Conservation (phyloP, 1,140 invertebrate genomes). For the Drosophila bocki region DNA sequence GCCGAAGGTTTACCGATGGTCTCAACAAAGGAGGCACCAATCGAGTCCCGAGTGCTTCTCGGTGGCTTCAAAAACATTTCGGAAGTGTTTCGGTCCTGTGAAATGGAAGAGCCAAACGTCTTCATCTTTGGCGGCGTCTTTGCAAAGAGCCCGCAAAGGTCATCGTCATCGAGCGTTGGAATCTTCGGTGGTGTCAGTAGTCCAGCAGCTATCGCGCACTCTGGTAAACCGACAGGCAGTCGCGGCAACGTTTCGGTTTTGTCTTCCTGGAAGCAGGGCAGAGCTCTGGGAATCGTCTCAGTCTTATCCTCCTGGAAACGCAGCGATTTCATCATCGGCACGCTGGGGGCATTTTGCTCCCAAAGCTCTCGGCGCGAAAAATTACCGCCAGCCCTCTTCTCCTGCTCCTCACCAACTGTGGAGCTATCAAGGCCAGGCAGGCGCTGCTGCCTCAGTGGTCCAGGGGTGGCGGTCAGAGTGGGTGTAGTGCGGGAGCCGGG, state of each 20-base stretch:
- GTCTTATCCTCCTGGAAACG: constrained; percentile 83
- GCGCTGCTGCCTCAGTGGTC: constrained; percentile 42
- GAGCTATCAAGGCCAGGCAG: constrained; percentile 22
- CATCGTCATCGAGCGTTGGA: constrained; percentile 40
- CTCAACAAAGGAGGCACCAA: not conserved
- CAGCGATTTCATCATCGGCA: constrained; percentile 62
- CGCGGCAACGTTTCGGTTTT: constrained; percentile 75
- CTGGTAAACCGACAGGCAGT: constrained; percentile 28
- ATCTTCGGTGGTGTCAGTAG: constrained; percentile 22
- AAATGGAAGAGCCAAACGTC: constrained; percentile 30
- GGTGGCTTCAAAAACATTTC: constrained; percentile 33
- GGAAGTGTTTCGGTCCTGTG: constrained; percentile 46
- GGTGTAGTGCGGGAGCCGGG: constrained; percentile 21
- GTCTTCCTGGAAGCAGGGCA: constrained; percentile 64
- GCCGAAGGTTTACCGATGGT: not conserved
- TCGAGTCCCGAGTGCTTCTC: not conserved
- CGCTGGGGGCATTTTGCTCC: constrained; percentile 67
- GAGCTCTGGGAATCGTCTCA: constrained; percentile 65
- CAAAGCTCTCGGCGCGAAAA: constrained; percentile 68
- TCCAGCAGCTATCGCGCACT: not conserved
- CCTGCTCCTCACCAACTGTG: constrained; percentile 25
- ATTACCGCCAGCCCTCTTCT: constrained; percentile 41
- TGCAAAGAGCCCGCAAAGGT: constrained; percentile 66
- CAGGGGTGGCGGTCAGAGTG: constrained; percentile 39
- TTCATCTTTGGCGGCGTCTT: constrained; percentile 60